Percentiles rank a stretch among this genome's conserved stretches.
phyloP scores from a whole-genome alignment of 2,797 vertebrate species.

The Orestias chungarensis region DNA sequence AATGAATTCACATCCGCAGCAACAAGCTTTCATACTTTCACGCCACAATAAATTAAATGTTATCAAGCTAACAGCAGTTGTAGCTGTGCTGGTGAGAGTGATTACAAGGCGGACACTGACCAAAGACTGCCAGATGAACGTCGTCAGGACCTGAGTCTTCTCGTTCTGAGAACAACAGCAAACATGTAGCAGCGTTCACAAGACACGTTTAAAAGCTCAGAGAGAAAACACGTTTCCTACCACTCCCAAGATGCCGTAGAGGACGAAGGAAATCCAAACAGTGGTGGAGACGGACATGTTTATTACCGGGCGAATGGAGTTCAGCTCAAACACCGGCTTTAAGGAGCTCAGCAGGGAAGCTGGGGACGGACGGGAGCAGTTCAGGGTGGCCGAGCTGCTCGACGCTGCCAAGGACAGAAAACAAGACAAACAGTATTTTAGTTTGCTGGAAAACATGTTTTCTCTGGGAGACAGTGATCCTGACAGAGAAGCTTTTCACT shows the following conservation, averaged over 20 bases:
- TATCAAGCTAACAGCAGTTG: too few relatives aligned
- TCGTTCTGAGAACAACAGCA: constrained; percentile 65
- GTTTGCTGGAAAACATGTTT: background rate
- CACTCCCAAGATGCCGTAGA: constrained; percentile 74
- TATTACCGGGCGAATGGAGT: constrained; percentile 61
- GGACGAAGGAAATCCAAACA: constrained; percentile 57
- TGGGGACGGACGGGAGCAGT: constrained; percentile 52
- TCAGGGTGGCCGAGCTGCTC: constrained; percentile 8
- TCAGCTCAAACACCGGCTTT: constrained; percentile 47
- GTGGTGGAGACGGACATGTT: constrained; percentile 49
- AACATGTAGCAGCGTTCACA: too few relatives aligned
- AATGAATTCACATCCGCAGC: background rate
- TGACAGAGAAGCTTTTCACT: background rate
- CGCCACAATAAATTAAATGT: background rate
- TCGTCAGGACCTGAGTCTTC: constrained; percentile 74
- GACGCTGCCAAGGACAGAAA: constrained; percentile 27
- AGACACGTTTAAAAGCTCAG: background rate
- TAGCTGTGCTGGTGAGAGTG: too few relatives aligned
- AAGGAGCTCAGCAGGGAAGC: constrained; percentile 56
- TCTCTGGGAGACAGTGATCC: background rate
- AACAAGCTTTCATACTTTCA: background rate
- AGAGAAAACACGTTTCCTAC: constrained; percentile 41
- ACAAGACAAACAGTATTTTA: background rate
- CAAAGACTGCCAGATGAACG: constrained; percentile 68
- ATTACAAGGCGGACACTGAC: constrained; percentile 51